These are phyloP conservation scores for Helicoverpa armigera DNA, from an alignment of 1,140 invertebrate genomes.

Conservation along the genomic window DNA sequence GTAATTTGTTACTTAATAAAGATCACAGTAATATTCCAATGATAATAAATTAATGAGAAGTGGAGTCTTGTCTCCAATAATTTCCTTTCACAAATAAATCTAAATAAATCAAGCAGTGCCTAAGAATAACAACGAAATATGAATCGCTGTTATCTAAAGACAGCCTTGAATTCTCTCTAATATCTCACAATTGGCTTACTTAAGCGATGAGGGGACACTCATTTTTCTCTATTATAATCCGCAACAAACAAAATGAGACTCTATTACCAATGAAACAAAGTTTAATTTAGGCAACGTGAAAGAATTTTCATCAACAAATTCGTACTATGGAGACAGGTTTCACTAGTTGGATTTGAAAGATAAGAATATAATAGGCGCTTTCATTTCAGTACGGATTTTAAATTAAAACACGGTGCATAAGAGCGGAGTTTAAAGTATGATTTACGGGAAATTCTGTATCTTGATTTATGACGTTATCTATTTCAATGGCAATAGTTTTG, in stretches of 20 bases:
- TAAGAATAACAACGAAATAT: conserved; percentile 37
- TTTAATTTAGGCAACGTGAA: background rate
- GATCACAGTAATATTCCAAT: too few relatives aligned
- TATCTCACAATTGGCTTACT: conserved; percentile 40
- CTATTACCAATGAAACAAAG: background rate
- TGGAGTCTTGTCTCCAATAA: background rate
- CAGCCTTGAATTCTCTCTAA: conserved; percentile 32
- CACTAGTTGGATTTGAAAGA: conserved; percentile 31
- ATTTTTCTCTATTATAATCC: conserved; percentile 38
- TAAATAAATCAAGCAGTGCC: background rate
- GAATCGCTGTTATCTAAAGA: conserved; percentile 9
- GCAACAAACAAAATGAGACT: background rate
- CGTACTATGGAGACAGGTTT: conserved; percentile 16
- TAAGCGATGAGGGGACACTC: conserved; percentile 24
- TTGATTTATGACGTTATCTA: too few relatives aligned
- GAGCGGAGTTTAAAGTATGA: background rate
- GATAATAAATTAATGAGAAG: background rate
- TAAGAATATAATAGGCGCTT: conserved; percentile 26
- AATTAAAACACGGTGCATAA: conserved; percentile 9
- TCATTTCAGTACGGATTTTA: conserved; percentile 17
- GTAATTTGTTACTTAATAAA: too few relatives aligned
- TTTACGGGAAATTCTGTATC: background rate
- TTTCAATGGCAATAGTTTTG: too few relatives aligned
- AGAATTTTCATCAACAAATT: conserved; percentile 30
- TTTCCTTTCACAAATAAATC: conserved; percentile 4